Percentiles rank a stretch among this genome's conserved stretches.
These are phyloP conservation scores for Tragulus kanchil DNA, from an alignment of 2,113 vertebrate genomes.

Conservation along the genomic window DNA sequence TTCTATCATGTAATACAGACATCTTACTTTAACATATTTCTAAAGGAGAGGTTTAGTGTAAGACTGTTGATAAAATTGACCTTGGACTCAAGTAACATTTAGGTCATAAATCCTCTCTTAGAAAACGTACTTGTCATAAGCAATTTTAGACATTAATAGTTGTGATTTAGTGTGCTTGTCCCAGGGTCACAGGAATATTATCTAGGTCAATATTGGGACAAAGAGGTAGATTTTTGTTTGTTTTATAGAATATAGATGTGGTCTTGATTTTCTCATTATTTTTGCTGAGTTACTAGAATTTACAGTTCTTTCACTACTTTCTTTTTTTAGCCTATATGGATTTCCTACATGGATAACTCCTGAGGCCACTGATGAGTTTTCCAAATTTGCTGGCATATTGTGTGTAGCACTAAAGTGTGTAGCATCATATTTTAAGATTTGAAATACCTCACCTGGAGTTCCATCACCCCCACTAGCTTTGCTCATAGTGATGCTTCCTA, in stretches of 20 bases:
- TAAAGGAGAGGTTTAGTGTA: neutral
- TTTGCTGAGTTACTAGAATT: neutral
- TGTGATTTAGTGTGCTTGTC: slow-evolving; percentile 16
- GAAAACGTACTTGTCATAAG: slow-evolving; percentile 1
- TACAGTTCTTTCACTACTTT: neutral
- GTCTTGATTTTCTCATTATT: neutral
- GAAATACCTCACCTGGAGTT: too few relatives aligned
- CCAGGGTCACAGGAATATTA: neutral
- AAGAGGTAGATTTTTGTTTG: neutral
- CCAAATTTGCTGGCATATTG: too few relatives aligned
- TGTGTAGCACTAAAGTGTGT: too few relatives aligned
- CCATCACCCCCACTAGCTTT: too few relatives aligned
- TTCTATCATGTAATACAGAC: neutral
- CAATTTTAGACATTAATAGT: neutral
- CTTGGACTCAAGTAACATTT: slow-evolving; percentile 24
- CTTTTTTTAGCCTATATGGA: neutral
- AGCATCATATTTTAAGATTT: too few relatives aligned
- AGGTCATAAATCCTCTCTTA: neutral
- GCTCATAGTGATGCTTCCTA: too few relatives aligned
- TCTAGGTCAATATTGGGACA: slow-evolving; percentile 21
- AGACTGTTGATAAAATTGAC: neutral
- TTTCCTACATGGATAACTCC: slow-evolving; percentile 38
- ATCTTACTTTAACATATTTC: slow-evolving; percentile 28
- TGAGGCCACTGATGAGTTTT: too few relatives aligned
- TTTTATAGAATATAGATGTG: neutral